Evolutionary conservation across 2,888 invertebrate genomes (phyloP), one percentile per base, ranked within the genome.

Genomic region (Hirtodrosophila trivittata): DNA sequence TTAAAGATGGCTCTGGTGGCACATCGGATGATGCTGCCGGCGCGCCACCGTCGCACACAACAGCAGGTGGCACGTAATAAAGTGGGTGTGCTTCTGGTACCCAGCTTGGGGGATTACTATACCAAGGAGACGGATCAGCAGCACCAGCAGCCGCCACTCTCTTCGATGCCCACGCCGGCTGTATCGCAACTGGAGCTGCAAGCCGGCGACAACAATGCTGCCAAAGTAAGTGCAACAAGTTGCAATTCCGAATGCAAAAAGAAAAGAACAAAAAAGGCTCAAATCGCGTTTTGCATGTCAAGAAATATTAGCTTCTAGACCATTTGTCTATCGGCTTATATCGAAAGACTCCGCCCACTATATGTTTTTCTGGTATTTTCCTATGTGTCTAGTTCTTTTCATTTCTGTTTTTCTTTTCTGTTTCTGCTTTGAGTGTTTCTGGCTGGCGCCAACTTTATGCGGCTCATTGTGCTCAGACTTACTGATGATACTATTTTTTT

Each of bases 21-120:
- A 37, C 89, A 89, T 66, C 87, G 89, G 6, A 88, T 89, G 89
- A 88, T 89, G 80, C 65, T 87, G 75, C 80, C 86, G 14, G 14
- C 66, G 39, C 82, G 82, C 37, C 60, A 64, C 28, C 78, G 77
- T 4, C 77, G 72, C 45, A 70, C 72, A 1, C 82, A 78, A 47
- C 75, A 83, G 66, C 74, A 77, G 47, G 60, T 84, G 60, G 85
- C 75, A 5, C 63, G 75, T 28, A 88, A 88, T 32, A 88, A 88
- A 66, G 87, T 88, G 4, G 88, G 87, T 30, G 87, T 89, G 10
- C 56, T 88, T 33, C 16, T 78, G 14, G 86, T 87, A 55, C 88
- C 89, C 46, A 73, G 77, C 12, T 26, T 84, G 50, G 77, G 75
- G 1, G 85, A 88, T 12, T 87, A 71, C 45, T 71, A 63, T 37